phyloP scores from a whole-genome alignment of 2,113 vertebrate species.

The Bostrychus sinensis region DNA sequence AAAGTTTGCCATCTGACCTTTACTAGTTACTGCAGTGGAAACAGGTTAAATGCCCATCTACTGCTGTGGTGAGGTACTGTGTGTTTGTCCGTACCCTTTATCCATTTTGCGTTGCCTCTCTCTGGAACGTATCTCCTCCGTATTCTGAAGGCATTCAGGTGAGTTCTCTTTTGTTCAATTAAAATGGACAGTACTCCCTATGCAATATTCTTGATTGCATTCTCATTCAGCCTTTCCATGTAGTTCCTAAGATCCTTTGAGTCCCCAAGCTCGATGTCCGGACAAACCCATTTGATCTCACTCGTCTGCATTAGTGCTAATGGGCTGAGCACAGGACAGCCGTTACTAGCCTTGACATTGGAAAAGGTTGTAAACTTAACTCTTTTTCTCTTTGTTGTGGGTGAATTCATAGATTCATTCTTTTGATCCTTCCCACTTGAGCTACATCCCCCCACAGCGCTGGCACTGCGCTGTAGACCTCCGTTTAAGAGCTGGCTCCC shows the following conservation, averaged over 20 bases:
- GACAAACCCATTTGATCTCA: constrained; percentile 92
- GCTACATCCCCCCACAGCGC: constrained; percentile 56
- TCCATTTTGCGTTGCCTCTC: constrained; percentile 8
- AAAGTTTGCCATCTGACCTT: constrained; percentile 48
- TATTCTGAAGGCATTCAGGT: constrained; percentile 86
- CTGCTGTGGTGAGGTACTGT: constrained; percentile 58
- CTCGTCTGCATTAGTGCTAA: constrained; percentile 82
- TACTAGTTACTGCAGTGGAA: constrained; percentile 58
- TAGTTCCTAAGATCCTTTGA: constrained; percentile 86
- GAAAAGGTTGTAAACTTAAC: constrained; percentile 95
- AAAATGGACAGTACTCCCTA: constrained; percentile 62
- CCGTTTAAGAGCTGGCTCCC: constrained; percentile 86
- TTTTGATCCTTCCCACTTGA: constrained; percentile 75
- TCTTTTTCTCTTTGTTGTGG: constrained; percentile 89
- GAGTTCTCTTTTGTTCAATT: constrained; percentile 74
- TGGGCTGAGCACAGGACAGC: constrained; percentile 85
- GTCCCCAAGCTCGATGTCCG: constrained; percentile 84
- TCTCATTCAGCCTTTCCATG: constrained; percentile 88
- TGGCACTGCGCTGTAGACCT: constrained; percentile 66
- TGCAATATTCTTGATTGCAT: constrained; percentile 76
- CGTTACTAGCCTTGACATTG: constrained; percentile 82
- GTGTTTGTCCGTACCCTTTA: constrained; percentile 18
- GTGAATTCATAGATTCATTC: constrained; percentile 81
- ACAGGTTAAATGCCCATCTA: constrained; percentile 54
- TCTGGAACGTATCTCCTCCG: constrained; percentile 37